Evolutionary conservation across 2,797 vertebrate genomes (phyloP), one percentile per base, ranked within the genome.

Genomic region (Aplochiton taeniatus): DNA sequence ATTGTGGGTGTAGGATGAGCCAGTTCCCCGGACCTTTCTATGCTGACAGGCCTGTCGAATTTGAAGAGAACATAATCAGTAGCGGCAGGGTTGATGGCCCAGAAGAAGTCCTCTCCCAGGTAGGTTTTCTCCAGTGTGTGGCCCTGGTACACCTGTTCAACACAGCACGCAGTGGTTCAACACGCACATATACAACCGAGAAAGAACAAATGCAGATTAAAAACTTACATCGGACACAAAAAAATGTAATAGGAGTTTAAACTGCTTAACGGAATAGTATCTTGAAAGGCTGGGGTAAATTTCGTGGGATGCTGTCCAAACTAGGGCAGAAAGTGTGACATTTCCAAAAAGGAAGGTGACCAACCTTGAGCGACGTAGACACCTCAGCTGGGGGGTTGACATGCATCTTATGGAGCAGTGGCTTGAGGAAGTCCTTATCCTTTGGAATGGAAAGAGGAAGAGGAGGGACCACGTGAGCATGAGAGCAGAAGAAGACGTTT

Each of bases 361-460:
- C 10, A 78, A 89, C 89, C 91, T 99, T 99, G 84, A 99, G 89
- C 53, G 96, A 98, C n/a, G 98, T 98, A 18, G 96, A 98, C 51
- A 98, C 95, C 83, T 99, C 96, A 44, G 97, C 98, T 4, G 96
- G 95, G 1, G 98, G 98, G 76, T 99, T 99, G 66, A 98, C 94
- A 0, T 99, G 96, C 83, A 98, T 97, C 88, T 97, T 98, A 86
- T 98, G 96, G 49, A 98, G 92, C 76, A 98, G 91, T 1, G 97
- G 97, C 88, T 98, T 99, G 91, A 98, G 90, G 90, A 98, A 99
- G 84, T 99, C 98, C 85, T 98, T 98, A 90, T 99, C 98, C 98
- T 99, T 58, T 54, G 75, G 11, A 75, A 1, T 31, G 47, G 52
- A 77, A 81, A 78, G 2, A 61, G 55, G 58, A 20, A 72, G 11